phyloP scores from a whole-genome alignment of 2,797 vertebrate genomes.

The Arctocebus calabarensis region DNA sequence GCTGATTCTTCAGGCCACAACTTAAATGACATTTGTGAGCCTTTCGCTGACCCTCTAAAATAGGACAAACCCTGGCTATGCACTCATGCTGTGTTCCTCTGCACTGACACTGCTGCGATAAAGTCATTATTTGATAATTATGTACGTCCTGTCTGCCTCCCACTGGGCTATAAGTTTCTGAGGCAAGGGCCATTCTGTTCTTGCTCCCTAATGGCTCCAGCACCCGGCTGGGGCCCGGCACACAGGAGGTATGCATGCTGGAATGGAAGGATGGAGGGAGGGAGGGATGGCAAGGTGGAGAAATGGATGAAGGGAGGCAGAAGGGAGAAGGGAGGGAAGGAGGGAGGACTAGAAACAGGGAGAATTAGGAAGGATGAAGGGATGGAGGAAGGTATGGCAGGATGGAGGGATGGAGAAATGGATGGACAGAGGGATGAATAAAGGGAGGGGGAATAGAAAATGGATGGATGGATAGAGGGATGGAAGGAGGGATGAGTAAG shows the following conservation, averaged over 20 bases:
- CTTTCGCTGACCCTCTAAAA: neutral
- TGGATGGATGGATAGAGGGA: fast-evolving
- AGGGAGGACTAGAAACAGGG: no score
- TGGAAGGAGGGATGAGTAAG: fast-evolving
- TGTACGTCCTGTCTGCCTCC: fast-evolving
- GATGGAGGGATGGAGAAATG: fast-evolving
- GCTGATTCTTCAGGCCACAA: neutral
- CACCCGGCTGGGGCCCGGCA: neutral
- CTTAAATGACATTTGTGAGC: neutral
- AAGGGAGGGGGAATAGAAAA: no score
- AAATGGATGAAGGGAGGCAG: fast-evolving
- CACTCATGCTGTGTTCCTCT: neutral
- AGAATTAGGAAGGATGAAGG: neutral
- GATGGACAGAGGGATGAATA: fast-evolving
- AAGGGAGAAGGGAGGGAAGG: neutral
- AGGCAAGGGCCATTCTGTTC: neutral
- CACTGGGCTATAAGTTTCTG: neutral
- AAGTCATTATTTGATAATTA: neutral
- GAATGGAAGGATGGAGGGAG: no score
- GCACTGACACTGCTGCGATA: fast-evolving
- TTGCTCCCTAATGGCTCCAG: neutral
- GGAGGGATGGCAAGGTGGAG: neutral
- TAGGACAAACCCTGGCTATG: neutral
- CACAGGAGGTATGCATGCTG: neutral
- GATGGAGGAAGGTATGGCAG: neutral